Evolutionary conservation across 2,888 invertebrate species (phyloP), one percentile per base, ranked within the genome.

Genomic region (Palloptera scutellata): DNA sequence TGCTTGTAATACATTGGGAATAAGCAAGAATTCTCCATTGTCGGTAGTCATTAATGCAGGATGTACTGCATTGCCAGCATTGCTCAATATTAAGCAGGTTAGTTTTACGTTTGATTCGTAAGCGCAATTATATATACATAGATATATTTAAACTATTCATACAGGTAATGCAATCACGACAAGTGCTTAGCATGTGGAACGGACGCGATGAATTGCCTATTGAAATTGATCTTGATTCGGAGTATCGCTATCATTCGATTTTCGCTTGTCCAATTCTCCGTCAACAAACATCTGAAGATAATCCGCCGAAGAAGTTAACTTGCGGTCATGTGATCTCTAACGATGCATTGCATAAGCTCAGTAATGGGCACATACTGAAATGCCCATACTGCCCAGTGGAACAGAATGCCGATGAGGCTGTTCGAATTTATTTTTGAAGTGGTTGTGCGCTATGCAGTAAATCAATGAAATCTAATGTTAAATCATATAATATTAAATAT

Each of bases 331-430:
- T 98, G 70, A 98, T 99, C 79, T 97, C 97, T 3, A 89, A 94
- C 74, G 99, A 99, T 87, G 99, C 99, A 55, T 89, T 99, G 74
- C 94, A 93, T 85, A 98, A 98, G 87, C 89, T 99, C 64, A 94
- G 96, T 73, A 93, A 91, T 84, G 95, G 94, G 60, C 95, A 92
- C 85, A 97, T 97, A 95, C 90, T 99, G 84, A 99, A 99, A 87
- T 99, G 99, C 82, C 98, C 98, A 0, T 99, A 99, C 86, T 99
- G 99, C 82, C 98, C 98, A 0, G 91, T 96, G 84, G 98, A 99
- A 86, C 97, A 97, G 83, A 93, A 92, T 76, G 94, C 96, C 20
- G 89, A 92, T 67, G 97, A 98, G 83, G 97, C 97, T 59, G 90
- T 93, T 81, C 91, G 94, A 83, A 95, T 98, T 82, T 94, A 92